These are phyloP conservation scores for Elephas maximus DNA, from an alignment of 2,113 vertebrate species.

Conservation along the genomic window DNA sequence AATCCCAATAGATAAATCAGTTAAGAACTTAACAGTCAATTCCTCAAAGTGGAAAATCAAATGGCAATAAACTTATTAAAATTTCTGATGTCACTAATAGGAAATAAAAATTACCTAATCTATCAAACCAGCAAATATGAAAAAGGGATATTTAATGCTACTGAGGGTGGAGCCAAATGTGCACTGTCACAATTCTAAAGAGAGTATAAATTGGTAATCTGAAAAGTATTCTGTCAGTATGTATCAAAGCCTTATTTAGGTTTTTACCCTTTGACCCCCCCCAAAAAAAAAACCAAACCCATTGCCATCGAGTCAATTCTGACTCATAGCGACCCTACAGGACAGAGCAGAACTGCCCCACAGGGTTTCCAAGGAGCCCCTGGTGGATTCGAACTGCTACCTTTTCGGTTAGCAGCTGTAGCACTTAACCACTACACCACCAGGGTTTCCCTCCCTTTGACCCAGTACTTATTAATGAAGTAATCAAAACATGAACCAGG, in stretches of 20 bases:
- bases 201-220: constrained; percentile 15
- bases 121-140: neutral
- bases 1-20: neutral
- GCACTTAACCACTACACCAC: no score
- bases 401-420: no score
- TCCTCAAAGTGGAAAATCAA: neutral
- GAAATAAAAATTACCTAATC: constrained; percentile 32
- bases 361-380: no score
- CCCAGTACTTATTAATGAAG: neutral
- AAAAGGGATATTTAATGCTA: neutral
- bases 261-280: neutral
- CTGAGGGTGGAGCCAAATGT: neutral
- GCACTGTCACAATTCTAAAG: neutral
- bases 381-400: no score
- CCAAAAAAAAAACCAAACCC: no score
- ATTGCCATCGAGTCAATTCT: no score
- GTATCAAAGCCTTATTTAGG: neutral
- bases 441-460: neutral
- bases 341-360: no score
- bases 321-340: no score
- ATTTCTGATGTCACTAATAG: neutral
- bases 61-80: neutral
- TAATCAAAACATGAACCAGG: neutral
- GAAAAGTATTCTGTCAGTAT: neutral
- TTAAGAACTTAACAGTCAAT: constrained; percentile 14